Percentiles rank a stretch among this genome's conserved stretches.
phyloP scores from a whole-genome alignment of 2,888 invertebrate species.

The Andrena praecox region DNA sequence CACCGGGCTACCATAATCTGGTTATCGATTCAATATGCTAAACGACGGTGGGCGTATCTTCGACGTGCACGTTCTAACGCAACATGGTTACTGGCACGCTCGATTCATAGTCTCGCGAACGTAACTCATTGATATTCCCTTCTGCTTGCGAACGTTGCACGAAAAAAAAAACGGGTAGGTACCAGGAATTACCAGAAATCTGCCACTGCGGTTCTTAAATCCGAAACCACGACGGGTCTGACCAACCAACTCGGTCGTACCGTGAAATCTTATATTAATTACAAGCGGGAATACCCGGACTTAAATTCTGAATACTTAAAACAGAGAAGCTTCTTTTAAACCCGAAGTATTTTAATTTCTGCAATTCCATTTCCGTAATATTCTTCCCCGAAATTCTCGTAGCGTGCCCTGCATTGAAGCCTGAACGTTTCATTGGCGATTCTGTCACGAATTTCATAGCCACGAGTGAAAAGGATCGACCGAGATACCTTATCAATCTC shows the following conservation, averaged over 20 bases:
- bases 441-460: neutral
- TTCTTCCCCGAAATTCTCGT: neutral
- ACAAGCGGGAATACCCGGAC: neutral
- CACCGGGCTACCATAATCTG: conserved; percentile 44
- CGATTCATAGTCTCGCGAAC: neutral
- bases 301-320: neutral
- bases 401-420: neutral
- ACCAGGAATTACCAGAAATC: neutral
- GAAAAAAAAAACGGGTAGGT: neutral
- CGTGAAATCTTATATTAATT: too few relatives aligned
- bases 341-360: neutral
- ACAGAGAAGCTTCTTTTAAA: too few relatives aligned
- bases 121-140: neutral
- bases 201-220: neutral
- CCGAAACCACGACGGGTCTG: neutral
- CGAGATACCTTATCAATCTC: conserved; percentile 32
- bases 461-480: conserved; percentile 6
- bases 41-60: neutral
- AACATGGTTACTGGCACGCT: neutral
- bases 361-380: neutral
- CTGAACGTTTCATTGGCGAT: neutral
- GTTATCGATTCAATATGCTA: conserved; percentile 32
- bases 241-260: neutral
- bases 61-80: neutral
- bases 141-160: neutral